phyloP scores from a whole-genome alignment of 1,140 invertebrate species.

The Dolichoris vasculosae region DNA sequence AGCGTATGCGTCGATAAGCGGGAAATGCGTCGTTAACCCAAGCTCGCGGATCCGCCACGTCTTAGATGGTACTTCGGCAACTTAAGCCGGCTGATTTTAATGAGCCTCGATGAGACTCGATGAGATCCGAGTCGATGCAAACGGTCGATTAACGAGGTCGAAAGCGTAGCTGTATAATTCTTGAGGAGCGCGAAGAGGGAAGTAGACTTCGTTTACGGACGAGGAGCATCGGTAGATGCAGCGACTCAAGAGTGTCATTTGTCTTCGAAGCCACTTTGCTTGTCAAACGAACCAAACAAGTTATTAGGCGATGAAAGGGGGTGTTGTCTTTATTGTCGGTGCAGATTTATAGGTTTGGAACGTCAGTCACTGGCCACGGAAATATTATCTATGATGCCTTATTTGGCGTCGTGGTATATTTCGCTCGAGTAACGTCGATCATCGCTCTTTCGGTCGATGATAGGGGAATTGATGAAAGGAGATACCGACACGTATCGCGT shows the following conservation, averaged over 20 bases:
- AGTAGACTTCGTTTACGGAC: constrained; percentile 44
- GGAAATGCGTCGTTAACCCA: neutral
- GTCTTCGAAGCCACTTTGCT: constrained; percentile 64
- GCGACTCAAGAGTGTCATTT: constrained; percentile 59
- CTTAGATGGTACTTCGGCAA: neutral
- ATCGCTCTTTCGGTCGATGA: neutral
- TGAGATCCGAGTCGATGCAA: neutral
- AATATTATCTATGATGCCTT: constrained; percentile 42
- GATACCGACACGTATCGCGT: neutral
- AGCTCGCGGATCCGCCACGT: neutral
- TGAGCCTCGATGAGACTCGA: neutral
- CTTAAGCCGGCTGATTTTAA: neutral
- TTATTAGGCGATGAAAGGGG: constrained; percentile 51
- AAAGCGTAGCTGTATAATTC: constrained; percentile 46
- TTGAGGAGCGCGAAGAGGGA: constrained; percentile 36
- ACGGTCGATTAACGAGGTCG: constrained; percentile 55
- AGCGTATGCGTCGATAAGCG: neutral
- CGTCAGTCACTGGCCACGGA: neutral
- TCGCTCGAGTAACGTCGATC: neutral
- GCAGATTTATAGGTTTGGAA: constrained; percentile 20
- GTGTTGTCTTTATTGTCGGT: constrained; percentile 25
- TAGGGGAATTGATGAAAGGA: neutral
- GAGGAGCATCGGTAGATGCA: constrained; percentile 18
- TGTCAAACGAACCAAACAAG: constrained; percentile 58
- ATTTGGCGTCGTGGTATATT: neutral